These are phyloP conservation scores for Leguminivora glycinivorella DNA, from an alignment of 1,140 invertebrate species.

Conservation along the genomic window DNA sequence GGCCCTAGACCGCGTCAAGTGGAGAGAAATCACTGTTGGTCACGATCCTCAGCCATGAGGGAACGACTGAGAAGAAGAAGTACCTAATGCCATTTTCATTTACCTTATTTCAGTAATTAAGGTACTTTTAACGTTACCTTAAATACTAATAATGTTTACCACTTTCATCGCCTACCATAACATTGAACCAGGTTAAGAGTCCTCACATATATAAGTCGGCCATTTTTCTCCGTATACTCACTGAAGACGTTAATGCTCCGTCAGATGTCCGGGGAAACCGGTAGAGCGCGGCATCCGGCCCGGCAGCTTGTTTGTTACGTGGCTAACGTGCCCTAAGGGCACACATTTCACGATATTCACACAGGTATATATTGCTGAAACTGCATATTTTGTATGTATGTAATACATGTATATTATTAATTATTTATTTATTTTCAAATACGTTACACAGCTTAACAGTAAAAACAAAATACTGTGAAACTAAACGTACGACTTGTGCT, in stretches of 20 bases:
- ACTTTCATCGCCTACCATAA: not conserved
- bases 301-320: conserved; percentile 53
- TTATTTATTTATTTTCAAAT: no score
- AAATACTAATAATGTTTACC: not conserved
- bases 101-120: no score
- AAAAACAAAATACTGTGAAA: no score
- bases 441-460: no score
- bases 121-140: not conserved
- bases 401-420: no score
- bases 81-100: no score
- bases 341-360: not conserved
- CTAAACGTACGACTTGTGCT: no score
- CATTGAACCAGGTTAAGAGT: not conserved
- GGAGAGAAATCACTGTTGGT: no score
- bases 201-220: conserved; percentile 13
- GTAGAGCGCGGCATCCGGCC: conserved; percentile 50
- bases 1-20: no score
- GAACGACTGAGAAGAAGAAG: no score
- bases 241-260: conserved; percentile 51
- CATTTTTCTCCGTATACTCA: conserved; percentile 34
- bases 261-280: conserved; percentile 51
- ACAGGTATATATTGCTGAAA: not conserved
- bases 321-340: not conserved
- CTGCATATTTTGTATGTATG: no score
- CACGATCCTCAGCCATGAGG: no score